Evolutionary conservation across 2,113 vertebrate species (phyloP).

Genomic region (Microcebus ravelobensis): DNA sequence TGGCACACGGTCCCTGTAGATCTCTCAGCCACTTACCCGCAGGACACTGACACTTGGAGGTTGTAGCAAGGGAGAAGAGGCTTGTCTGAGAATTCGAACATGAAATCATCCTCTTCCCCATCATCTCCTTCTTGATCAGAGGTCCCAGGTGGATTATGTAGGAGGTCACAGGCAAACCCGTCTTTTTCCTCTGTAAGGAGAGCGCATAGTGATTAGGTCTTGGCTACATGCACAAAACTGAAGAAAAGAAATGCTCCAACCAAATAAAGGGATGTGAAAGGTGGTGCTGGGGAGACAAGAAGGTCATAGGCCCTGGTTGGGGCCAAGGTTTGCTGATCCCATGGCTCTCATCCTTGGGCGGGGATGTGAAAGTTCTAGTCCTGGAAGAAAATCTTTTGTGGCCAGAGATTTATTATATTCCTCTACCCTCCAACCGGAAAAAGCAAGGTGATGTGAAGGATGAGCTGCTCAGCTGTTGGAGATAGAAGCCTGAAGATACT

Average conservation of each 20-base stretch:
- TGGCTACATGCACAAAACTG: not conserved
- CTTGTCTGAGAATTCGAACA: slow-evolving; percentile 97
- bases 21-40: slow-evolving; percentile 90
- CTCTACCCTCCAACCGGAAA: not conserved
- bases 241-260: slow-evolving; percentile 32
- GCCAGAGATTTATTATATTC: slow-evolving; percentile 35
- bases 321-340: not conserved
- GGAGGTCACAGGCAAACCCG: slow-evolving; percentile 92
- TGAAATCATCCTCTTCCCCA: slow-evolving; percentile 90
- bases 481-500: not conserved
- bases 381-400: not conserved
- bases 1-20: not conserved
- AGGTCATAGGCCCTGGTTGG: not conserved
- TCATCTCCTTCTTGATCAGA: slow-evolving; percentile 89
- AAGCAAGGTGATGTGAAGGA: not conserved
- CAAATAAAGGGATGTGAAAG: not conserved
- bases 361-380: not conserved
- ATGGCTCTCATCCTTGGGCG: not conserved
- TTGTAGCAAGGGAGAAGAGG: slow-evolving; percentile 96
- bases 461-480: not conserved
- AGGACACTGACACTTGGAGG: slow-evolving; percentile 95
- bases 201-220: slow-evolving; percentile 14
- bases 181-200: slow-evolving; percentile 92
- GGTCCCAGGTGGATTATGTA: slow-evolving; percentile 91
- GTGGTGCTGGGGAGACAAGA: not conserved